Evolutionary conservation across 1,140 invertebrate species (phyloP).

Genomic region (Eciton burchellii): DNA sequence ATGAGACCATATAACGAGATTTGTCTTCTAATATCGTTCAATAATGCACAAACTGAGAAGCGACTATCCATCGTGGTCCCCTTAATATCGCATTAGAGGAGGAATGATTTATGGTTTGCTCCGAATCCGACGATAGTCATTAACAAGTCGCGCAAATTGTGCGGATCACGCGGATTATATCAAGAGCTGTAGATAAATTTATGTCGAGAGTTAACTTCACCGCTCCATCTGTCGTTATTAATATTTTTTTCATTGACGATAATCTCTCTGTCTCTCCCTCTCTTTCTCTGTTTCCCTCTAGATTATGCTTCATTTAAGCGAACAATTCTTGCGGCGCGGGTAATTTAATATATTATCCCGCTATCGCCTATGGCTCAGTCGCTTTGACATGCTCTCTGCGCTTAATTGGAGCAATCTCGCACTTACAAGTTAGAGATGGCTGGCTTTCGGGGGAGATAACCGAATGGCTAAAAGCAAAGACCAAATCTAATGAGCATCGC

Average conservation of each 20-base stretch:
- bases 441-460: conserved; percentile 21
- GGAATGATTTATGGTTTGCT: not conserved
- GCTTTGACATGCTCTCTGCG: conserved; percentile 29
- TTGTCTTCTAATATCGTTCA: conserved; percentile 33
- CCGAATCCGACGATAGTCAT: not conserved
- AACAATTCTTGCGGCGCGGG: conserved; percentile 22
- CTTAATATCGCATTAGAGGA: conserved; percentile 7
- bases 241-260: not conserved
- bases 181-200: conserved; percentile 1
- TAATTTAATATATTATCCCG: conserved; percentile 34
- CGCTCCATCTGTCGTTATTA: not conserved
- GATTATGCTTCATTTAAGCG: not conserved
- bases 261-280: not conserved
- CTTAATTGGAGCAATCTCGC: conserved; percentile 49
- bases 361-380: conserved; percentile 35
- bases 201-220: not conserved
- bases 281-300: not conserved
- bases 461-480: conserved; percentile 23
- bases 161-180: not conserved
- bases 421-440: conserved; percentile 37
- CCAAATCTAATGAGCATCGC: conserved; percentile 55
- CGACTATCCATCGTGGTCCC: conserved; percentile 30
- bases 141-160: not conserved
- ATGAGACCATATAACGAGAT: conserved; percentile 38
- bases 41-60: conserved; percentile 22